Percentiles rank a stretch among this genome's conserved stretches.
Evolutionary conservation across 2,797 vertebrate genomes (phyloP).

Genomic region (Intellagama lesueurii): DNA sequence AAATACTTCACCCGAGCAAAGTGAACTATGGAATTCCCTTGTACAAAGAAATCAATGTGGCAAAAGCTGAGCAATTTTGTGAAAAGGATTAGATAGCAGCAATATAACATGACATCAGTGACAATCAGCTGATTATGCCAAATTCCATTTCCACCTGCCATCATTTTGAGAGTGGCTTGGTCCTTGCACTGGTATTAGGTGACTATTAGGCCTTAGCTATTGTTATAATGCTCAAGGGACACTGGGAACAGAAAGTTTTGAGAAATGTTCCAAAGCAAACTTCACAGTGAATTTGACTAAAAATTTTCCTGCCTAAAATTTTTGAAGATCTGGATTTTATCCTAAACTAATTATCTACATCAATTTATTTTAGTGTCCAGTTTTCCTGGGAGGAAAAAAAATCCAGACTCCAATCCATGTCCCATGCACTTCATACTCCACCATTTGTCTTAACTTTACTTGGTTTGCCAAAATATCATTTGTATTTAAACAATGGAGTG

Average conservation of each 20-base stretch:
- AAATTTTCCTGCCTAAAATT: not conserved
- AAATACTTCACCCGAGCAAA: no score
- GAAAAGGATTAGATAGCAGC: no score
- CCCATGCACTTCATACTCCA: not conserved
- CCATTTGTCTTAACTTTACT: not conserved
- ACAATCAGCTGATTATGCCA: not conserved
- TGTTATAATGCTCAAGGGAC: no score
- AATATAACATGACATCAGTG: not conserved
- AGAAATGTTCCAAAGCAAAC: not conserved
- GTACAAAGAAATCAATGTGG: no score
- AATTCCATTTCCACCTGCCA: not conserved
- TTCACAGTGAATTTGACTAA: not conserved
- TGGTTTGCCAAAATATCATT: not conserved
- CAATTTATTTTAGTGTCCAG: not conserved
- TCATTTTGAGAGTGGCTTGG: not conserved
- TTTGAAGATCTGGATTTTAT: not conserved
- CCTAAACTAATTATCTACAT: not conserved
- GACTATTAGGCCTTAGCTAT: no score
- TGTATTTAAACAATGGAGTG: not conserved
- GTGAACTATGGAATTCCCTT: no score
- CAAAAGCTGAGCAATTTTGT: no score
- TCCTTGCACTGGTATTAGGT: not conserved
- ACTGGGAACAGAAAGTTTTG: not conserved
- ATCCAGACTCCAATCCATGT: not conserved
- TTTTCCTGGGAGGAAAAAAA: not conserved